A percentile compares a stretch with the other conserved stretches of the same genome.
phyloP scores from a whole-genome alignment of 2,888 invertebrate genomes.

The Malthinus seriepunctatus region DNA sequence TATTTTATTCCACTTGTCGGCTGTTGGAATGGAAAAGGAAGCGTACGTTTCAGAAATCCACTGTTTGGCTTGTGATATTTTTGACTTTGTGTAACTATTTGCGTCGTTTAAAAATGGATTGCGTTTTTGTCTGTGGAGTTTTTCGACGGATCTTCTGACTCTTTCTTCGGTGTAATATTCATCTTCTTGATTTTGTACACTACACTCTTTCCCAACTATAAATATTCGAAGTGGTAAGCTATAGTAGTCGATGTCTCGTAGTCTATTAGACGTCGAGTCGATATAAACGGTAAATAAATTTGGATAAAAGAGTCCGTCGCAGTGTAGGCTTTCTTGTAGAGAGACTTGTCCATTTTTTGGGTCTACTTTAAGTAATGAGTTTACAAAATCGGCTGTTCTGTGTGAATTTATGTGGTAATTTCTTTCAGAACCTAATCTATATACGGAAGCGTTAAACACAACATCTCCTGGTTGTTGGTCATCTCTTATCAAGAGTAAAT shows the following conservation, averaged over 20 bases:
- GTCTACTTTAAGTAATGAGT: conserved; percentile 76
- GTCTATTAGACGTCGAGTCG: conserved; percentile 79
- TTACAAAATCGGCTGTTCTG: conserved; percentile 81
- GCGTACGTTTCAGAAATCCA: conserved; percentile 88
- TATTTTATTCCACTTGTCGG: conserved; percentile 78
- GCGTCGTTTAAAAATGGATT: conserved; percentile 50
- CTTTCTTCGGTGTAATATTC: conserved; percentile 47
- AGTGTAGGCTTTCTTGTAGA: conserved; percentile 72
- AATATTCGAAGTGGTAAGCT: conserved; percentile 77
- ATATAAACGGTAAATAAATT: conserved; percentile 85
- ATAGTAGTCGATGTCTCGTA: conserved; percentile 81
- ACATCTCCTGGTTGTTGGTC: conserved; percentile 63
- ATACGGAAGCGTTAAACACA: conserved; percentile 80
- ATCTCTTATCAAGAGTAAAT: conserved; percentile 51
- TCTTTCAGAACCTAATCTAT: conserved; percentile 77
- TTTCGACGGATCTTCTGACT: conserved; percentile 38
- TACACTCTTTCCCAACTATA: conserved; percentile 73
- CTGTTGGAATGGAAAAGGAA: conserved; percentile 84
- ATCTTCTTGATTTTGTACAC: conserved; percentile 63
- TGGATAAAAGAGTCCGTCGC: conserved; percentile 82
- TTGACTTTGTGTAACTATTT: conserved; percentile 66
- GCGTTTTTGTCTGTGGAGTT: conserved; percentile 22
- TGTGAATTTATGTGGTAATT: conserved; percentile 79
- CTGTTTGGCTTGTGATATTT: conserved; percentile 76
- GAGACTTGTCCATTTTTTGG: conserved; percentile 74